Evolutionary conservation across 64 coral and sea anemone genomes (phyloP).

Genomic region (Stylophora pistillata): DNA sequence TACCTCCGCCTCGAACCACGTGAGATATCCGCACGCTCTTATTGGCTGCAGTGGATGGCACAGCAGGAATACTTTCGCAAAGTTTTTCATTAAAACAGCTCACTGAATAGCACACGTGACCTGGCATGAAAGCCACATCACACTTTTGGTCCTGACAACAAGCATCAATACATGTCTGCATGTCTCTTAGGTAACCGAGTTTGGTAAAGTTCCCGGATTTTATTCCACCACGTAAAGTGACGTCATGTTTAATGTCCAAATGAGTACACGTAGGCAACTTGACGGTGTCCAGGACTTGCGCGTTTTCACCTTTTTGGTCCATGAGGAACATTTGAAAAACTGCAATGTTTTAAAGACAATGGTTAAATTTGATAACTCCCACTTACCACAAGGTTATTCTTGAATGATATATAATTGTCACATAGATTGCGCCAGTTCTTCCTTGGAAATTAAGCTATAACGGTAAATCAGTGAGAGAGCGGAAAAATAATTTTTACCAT

Average conservation of each 20-base stretch:
- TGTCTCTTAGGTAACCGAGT: conserved; percentile 85
- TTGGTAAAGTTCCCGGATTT: conserved; percentile 97
- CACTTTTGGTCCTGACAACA: conserved; percentile 91
- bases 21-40: conserved; percentile 93
- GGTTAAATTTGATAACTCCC: not conserved
- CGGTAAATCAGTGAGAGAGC: too few relatives aligned
- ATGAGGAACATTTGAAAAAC: conserved; percentile 99
- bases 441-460: too few relatives aligned
- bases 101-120: conserved; percentile 85
- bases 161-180: conserved; percentile 97
- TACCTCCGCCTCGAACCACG: conserved; percentile 91
- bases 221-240: conserved; percentile 93
- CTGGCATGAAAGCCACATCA: conserved; percentile 97
- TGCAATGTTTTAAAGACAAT: not conserved
- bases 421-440: not conserved
- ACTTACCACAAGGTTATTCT: not conserved
- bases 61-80: conserved; percentile 89
- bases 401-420: not conserved
- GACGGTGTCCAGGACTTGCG: conserved; percentile 89
- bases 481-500: too few relatives aligned
- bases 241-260: conserved; percentile 83
- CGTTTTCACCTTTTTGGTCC: conserved; percentile 90
- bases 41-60: conserved; percentile 75
- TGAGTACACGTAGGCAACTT: conserved; percentile 98
- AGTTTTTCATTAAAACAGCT: conserved; percentile 76